These are phyloP conservation scores for Dryobates pubescens DNA, from an alignment of 2,797 vertebrate species.

Conservation along the genomic window DNA sequence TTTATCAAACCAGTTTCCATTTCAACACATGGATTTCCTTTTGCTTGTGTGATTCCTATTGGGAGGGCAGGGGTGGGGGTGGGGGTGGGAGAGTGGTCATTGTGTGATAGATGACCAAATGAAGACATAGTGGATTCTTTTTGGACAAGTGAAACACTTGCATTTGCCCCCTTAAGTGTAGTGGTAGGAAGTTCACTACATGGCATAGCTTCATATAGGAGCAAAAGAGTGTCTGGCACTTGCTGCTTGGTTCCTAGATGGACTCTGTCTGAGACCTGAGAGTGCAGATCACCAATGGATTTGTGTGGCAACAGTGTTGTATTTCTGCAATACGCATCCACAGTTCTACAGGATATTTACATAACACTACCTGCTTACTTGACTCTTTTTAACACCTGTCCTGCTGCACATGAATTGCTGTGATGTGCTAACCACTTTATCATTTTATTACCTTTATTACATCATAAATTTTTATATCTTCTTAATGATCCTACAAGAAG, in stretches of 20 bases:
- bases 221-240: neutral
- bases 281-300: neutral
- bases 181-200: neutral
- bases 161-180: neutral
- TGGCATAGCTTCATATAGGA: neutral
- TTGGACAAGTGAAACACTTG: neutral
- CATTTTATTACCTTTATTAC: slow-evolving; percentile 82
- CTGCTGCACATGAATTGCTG: slow-evolving; percentile 56
- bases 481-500: slow-evolving; percentile 79
- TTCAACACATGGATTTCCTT: neutral
- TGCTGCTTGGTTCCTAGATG: neutral
- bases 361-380: slow-evolving; percentile 9
- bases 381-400: slow-evolving; percentile 58
- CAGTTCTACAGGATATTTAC: neutral
- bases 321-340: neutral
- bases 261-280: neutral
- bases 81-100: neutral
- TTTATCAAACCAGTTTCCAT: neutral
- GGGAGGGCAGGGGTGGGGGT: neutral
- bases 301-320: neutral
- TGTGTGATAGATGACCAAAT: neutral
- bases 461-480: slow-evolving; percentile 84
- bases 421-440: slow-evolving; percentile 72
- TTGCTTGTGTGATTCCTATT: neutral
- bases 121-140: neutral